Evolutionary conservation across 2,113 vertebrate genomes (phyloP), one percentile per base, ranked within the genome.

Genomic region (Nannospalax galili): DNA sequence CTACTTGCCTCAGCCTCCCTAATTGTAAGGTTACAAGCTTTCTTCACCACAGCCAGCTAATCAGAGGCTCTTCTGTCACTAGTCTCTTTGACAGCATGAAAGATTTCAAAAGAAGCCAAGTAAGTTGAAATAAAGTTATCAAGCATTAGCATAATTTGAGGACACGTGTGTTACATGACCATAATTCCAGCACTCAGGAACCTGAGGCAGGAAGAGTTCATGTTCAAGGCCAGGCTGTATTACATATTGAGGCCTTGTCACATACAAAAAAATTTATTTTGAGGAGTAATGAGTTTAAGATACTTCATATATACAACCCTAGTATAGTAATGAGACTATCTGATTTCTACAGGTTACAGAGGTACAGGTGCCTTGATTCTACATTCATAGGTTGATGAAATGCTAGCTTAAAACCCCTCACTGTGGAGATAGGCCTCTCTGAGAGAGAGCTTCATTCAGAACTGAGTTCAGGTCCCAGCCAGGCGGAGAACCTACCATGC

Each of bases 101-200:
- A 86, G 64, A 79, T 79, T 90, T 84, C n/a, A 88, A 88, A 90
- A 94, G 82, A 78, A 92, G 28, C 60, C 67, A 92, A 77, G 86
- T 92, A 58, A 35, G 28, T 94, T 91, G 73, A 80, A 75, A 35
- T 86, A 73, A 80, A 80, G 35, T 88, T 91, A 70, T 67, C 79
- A 91, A 58, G 73, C 22, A 32, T 69, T 65, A 4, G 65, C 12
- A 79, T n/a, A 52, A 37, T 84, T 77, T 78, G 37, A 15, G n/a
- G 30, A 70, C 70, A 62, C 26, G 30, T 6, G 28, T 87, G 69
- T 14, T 40, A 42, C 26, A 12, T 73, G 16, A 26, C 69, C 60
- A 4, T 86, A 72, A 56, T 45, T 11, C 30, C 40, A 62, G n/a
- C 52, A 22, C 17, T 60, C 52, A 20, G 28, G 28, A 35, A 75